Percentiles rank a stretch among this genome's conserved stretches.
phyloP scores from a whole-genome alignment of 2,888 invertebrate genomes.

The Dicyrtoma fusca region DNA sequence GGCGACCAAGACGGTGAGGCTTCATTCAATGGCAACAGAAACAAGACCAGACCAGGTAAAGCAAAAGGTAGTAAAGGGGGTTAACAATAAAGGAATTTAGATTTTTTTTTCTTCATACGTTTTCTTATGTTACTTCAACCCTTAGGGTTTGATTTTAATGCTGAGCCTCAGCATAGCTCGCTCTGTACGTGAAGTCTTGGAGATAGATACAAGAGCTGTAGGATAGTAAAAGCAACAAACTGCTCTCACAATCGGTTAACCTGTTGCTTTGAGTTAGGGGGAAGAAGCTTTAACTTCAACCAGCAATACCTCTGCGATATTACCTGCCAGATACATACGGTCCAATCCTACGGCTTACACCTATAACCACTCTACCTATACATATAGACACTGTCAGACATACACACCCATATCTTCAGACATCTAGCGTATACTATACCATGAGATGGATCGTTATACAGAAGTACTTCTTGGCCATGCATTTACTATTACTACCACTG shows the following conservation, averaged over 20 bases:
- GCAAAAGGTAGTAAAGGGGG: conserved; percentile 29
- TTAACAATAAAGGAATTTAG: conserved; percentile 29
- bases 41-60: conserved; percentile 18
- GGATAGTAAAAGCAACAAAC: neutral
- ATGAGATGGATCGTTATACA: neutral
- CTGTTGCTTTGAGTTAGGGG: too few relatives aligned
- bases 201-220: neutral
- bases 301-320: too few relatives aligned
- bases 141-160: conserved; percentile 29
- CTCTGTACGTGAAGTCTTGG: neutral
- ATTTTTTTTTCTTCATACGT: conserved; percentile 15
- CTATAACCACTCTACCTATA: too few relatives aligned
- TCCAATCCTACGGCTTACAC: too few relatives aligned
- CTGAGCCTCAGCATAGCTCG: conserved; percentile 9
- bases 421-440: neutral
- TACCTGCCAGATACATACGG: too few relatives aligned
- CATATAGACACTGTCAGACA: neutral
- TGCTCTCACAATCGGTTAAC: too few relatives aligned
- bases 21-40: conserved; percentile 14
- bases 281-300: too few relatives aligned
- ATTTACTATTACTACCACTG: too few relatives aligned
- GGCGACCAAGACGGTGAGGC: neutral
- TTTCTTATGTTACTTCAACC: conserved; percentile 24
- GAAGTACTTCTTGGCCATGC: too few relatives aligned
- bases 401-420: too few relatives aligned